A percentile compares a stretch with the other conserved stretches of the same genome.
These are phyloP conservation scores for Phasia obesa DNA, from an alignment of 2,888 invertebrate species.

Conservation along the genomic window DNA sequence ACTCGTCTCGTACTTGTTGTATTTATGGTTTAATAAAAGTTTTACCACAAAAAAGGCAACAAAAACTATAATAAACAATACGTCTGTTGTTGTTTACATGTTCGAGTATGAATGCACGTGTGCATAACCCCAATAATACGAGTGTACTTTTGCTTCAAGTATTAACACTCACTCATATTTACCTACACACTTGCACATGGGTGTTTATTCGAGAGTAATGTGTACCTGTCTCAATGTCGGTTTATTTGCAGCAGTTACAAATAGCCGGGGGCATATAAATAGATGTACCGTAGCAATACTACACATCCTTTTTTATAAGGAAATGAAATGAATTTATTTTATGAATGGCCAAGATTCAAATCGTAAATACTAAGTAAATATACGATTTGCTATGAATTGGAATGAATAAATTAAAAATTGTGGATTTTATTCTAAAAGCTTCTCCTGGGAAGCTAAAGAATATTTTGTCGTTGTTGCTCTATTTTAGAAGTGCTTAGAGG, in stretches of 20 bases:
- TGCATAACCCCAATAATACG: slow-evolving; percentile 58
- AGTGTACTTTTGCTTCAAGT: slow-evolving; percentile 57
- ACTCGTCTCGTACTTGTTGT: slow-evolving; percentile 15
- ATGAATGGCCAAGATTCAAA: too few species aligned
- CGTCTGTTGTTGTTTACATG: background rate
- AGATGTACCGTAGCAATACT: slow-evolving; percentile 12
- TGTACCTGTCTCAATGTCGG: slow-evolving; percentile 37
- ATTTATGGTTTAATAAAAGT: slow-evolving; percentile 58
- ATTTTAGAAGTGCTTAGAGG: too few species aligned
- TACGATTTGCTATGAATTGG: too few species aligned
- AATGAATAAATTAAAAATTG: too few species aligned
- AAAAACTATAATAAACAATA: slow-evolving; percentile 51
- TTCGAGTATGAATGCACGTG: slow-evolving; percentile 7
- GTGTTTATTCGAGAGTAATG: slow-evolving; percentile 20
- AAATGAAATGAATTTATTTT: too few species aligned
- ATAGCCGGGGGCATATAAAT: slow-evolving; percentile 47
- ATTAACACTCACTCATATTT: slow-evolving; percentile 50
- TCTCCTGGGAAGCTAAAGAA: too few species aligned
- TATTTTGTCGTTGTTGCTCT: too few species aligned
- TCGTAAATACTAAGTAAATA: too few species aligned
- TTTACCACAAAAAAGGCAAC: slow-evolving; percentile 49
- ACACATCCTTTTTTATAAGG: background rate
- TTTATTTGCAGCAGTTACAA: slow-evolving; percentile 42
- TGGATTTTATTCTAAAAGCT: too few species aligned
- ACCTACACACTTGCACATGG: slow-evolving; percentile 20